Base-by-base conservation (phyloP, 2,113 vertebrate species). In the Vulpes ferrilata region DNA sequence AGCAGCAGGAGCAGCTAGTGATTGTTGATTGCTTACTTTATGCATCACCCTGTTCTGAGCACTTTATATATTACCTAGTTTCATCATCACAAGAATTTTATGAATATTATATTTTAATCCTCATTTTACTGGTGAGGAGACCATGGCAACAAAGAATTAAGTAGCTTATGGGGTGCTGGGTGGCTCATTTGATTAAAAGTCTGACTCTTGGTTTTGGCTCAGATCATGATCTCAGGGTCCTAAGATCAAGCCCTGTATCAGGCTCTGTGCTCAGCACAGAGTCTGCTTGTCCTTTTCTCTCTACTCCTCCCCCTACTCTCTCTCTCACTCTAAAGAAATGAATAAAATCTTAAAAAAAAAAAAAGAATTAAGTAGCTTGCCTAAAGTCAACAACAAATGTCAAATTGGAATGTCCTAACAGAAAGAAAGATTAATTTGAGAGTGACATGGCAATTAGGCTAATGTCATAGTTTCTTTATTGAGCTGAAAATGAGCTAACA, bases 401-500 rank as follows among this genome's bases (percentile, higher is more conserved):
- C 43, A 88, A 78, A 73, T 73, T 35, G 27, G 20, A 93, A 48
- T 92, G 17, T 80, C 7, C 7, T 92, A 95, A 73, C 73, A 85
- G 5, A 38, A 27, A 17, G 32, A 78, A 84, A 83, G 64, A 35
- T 90, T 85, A 93, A 91, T 93, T 91, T 88, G 3, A 43, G 22
- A 65, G 17, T 69, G 73, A 51, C 4, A 60, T 38, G 85, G 59
- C 32, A 93, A 79, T 86, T 76, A 69, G 74, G 7, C 48, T 80
- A 90, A 83, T 79, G 73, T 88, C 59, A 73, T 30, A 81, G 60
- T 91, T 90, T 22, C 25, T 79, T 93, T 88, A 32, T 60, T 69
- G 51, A 74, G 4, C 30, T 92, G 48, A 93, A 87, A 89, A 82
- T 90, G 38, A 96, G 35, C 67, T 67, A 85, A 86, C 4, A 60